Percentiles rank a stretch among this genome's conserved stretches.
phyloP scores from a whole-genome alignment of 2,797 vertebrate species.

The Leptoclinus maculatus region DNA sequence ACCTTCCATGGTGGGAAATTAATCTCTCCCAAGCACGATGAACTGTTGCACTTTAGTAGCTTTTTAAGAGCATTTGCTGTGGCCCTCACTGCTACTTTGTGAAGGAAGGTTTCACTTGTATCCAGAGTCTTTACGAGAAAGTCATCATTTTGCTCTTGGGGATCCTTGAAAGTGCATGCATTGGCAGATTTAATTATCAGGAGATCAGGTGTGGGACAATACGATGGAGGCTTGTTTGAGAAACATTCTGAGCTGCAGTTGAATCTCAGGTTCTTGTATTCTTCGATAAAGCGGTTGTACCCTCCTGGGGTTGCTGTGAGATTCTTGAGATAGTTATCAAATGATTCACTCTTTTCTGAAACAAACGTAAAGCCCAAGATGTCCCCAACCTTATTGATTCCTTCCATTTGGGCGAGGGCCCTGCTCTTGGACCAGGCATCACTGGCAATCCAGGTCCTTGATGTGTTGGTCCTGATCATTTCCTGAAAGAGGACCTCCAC shows the following conservation, averaged over 20 bases:
- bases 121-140: constrained; percentile 52
- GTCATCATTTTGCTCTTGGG: constrained; percentile 68
- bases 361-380: constrained; percentile 79
- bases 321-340: constrained; percentile 70
- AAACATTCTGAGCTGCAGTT: constrained; percentile 65
- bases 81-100: constrained; percentile 66
- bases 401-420: constrained; percentile 60
- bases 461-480: constrained; percentile 70
- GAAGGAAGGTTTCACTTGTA: constrained; percentile 20
- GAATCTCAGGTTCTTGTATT: constrained; percentile 76
- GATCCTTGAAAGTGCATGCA: constrained; percentile 51
- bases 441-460: constrained; percentile 76
- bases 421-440: constrained; percentile 74
- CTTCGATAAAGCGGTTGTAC: constrained; percentile 75
- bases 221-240: constrained; percentile 14
- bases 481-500: constrained; percentile 72
- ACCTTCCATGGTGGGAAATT: constrained; percentile 78
- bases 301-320: constrained; percentile 56
- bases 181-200: constrained; percentile 45
- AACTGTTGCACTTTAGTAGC: constrained; percentile 69
- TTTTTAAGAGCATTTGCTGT: constrained; percentile 69
- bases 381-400: constrained; percentile 73
- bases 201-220: constrained; percentile 39
- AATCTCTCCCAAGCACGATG: constrained; percentile 59
- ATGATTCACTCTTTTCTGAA: constrained; percentile 59